A percentile compares a stretch with the other conserved stretches of the same genome.
phyloP scores from a whole-genome alignment of 2,888 invertebrate genomes.

The Seira musarum region DNA sequence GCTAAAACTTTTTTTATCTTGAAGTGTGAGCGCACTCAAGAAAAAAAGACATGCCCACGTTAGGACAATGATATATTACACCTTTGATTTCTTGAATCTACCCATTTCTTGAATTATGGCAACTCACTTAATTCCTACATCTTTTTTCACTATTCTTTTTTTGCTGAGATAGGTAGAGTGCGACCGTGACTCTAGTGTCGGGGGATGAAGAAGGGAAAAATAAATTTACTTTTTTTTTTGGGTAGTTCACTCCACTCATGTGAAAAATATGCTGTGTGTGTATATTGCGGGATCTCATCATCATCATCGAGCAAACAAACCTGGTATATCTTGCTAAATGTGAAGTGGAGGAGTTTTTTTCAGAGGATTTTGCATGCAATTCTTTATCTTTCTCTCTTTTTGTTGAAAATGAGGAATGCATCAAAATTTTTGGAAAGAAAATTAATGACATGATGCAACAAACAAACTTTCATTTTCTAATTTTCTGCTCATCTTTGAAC shows the following conservation, averaged over 20 bases:
- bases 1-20: slow-evolving; percentile 39
- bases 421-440: neutral
- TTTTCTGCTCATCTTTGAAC: neutral
- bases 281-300: neutral
- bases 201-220: neutral
- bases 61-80: slow-evolving; percentile 57
- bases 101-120: neutral
- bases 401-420: neutral
- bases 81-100: slow-evolving; percentile 45
- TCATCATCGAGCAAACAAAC: no score
- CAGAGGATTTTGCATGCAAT: neutral
- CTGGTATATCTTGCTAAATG: neutral
- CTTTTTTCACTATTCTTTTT: neutral
- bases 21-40: slow-evolving; percentile 5
- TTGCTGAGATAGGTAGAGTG: neutral
- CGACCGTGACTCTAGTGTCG: slow-evolving; percentile 12
- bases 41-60: slow-evolving; percentile 35
- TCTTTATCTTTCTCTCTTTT: neutral
- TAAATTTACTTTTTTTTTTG: slow-evolving; percentile 6
- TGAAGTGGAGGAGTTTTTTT: slow-evolving; percentile 8
- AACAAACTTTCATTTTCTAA: slow-evolving; percentile 10
- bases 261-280: neutral
- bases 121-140: slow-evolving; percentile 12
- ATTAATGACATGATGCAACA: slow-evolving; percentile 1
- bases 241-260: neutral